phyloP scores from a whole-genome alignment of 2,113 vertebrate genomes.

The Mixornis gularis region DNA sequence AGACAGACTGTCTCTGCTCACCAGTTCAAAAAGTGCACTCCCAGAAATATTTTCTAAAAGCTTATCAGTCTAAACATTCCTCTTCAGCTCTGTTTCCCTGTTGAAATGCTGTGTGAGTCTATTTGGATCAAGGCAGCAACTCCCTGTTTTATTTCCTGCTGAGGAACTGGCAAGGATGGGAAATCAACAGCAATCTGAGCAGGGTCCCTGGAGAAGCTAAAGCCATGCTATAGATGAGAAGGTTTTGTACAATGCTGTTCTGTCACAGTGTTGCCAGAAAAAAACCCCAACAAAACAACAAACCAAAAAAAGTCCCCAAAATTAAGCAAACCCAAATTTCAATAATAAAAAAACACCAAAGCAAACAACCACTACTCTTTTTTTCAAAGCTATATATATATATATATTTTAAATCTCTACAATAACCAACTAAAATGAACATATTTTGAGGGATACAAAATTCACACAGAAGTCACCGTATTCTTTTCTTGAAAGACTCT shows the following conservation, averaged over 20 bases:
- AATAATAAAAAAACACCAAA: not conserved
- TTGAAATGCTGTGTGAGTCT: conserved; percentile 1
- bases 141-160: conserved; percentile 38
- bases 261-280: not conserved
- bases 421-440: not conserved
- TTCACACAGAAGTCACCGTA: not conserved
- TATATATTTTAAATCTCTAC: not conserved
- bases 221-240: not conserved
- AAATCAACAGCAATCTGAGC: not conserved
- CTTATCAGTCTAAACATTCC: conserved; percentile 66
- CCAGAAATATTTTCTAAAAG: conserved; percentile 63
- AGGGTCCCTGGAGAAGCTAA: not conserved
- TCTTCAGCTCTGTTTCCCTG: conserved; percentile 22
- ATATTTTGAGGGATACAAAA: not conserved
- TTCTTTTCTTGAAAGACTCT: not conserved
- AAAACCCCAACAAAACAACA: not conserved
- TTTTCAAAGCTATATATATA: not conserved
- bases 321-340: not conserved
- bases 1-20: conserved; percentile 67
- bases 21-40: conserved; percentile 62
- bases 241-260: not conserved
- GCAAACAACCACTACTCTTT: not conserved
- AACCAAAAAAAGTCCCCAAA: not conserved
- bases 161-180: not conserved
- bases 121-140: conserved; percentile 9